Percentiles rank a stretch among this genome's conserved stretches.
Evolutionary conservation across 2,797 vertebrate species (phyloP).

Genomic region (Molossus alvarezi): DNA sequence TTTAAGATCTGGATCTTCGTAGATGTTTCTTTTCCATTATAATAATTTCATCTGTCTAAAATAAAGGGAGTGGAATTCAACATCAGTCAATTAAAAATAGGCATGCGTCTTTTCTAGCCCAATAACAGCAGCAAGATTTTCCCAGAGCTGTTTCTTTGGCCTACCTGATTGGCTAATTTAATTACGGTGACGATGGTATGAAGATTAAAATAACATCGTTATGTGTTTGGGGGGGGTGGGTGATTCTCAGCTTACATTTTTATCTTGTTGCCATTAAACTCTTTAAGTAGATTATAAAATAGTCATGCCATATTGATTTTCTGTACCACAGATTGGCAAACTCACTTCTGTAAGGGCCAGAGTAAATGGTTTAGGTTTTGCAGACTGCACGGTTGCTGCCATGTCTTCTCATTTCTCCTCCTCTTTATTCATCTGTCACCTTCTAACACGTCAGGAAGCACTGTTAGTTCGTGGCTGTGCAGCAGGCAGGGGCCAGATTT

Average conservation of each 20-base stretch:
- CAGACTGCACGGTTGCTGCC: neutral
- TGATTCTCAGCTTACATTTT: slow-evolving; percentile 6
- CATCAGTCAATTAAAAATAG: neutral
- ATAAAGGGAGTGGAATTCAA: neutral
- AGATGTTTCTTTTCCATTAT: slow-evolving; percentile 13
- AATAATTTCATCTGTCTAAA: neutral
- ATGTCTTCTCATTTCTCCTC: neutral
- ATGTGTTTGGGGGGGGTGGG: neutral
- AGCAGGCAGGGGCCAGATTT: neutral
- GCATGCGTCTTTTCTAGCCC: neutral
- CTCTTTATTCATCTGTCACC: neutral
- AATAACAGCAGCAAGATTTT: neutral
- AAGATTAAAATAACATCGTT: neutral
- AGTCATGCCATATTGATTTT: neutral
- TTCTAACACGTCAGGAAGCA: neutral
- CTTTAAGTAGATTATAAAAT: neutral
- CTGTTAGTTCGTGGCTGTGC: neutral
- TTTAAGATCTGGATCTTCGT: neutral
- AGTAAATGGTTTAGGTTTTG: neutral
- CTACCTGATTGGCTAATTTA: neutral
- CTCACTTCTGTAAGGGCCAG: neutral
- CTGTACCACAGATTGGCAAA: neutral
- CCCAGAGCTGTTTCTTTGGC: neutral
- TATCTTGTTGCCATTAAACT: neutral
- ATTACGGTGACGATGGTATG: neutral